Evolutionary conservation across 2,888 invertebrate genomes (phyloP), one percentile per base, ranked within the genome.

Genomic region (Scelioninae gen. 1): DNA sequence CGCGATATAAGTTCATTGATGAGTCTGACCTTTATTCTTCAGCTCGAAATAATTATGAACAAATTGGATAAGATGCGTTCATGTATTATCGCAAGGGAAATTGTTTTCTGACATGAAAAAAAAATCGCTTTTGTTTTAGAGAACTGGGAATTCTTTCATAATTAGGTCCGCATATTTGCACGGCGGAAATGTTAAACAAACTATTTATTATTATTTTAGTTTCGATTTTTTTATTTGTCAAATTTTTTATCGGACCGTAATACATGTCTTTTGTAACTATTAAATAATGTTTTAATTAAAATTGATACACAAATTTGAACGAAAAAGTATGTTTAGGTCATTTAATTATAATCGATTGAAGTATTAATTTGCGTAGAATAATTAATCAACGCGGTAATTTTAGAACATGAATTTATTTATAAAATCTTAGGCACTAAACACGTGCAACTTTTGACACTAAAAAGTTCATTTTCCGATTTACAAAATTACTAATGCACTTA

Each of bases 1-100:
- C 16, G 16, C 15, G 49, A 51, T 58, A 23, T 16, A 62, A 62
- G 62, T 72, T 56, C 55, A 49, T 49, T 47, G 49, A 49, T 53
- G 15, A 51, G 11, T 63, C 63, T 51, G 65, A 65, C 66, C 43
- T 55, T 55, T 68, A 55, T 31, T 29, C 16, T 29, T 13, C 23
- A 15, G 63, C 38, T 45, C 45, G 10, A 65, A 43, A 43, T 68
- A 66, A 68, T 68, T 53, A 43, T 16, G 31, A 9, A 3, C 13
- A 23, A 51, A 49, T 49, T 15, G 16, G 23, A 63, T 29, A 15
- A 23, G 29, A 32, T 10, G 34, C 4, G 13, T 34, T 29, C 7
- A 6, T 29, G 9, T 23, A 11, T 43, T 43, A n/a, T 10, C 43
- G 1, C 11, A 43, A n/a, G 43, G n/a, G n/a, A 43, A 43, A 43